Base-by-base conservation (phyloP, 2,888 invertebrate species). In the Leucophora obtusa region DNA sequence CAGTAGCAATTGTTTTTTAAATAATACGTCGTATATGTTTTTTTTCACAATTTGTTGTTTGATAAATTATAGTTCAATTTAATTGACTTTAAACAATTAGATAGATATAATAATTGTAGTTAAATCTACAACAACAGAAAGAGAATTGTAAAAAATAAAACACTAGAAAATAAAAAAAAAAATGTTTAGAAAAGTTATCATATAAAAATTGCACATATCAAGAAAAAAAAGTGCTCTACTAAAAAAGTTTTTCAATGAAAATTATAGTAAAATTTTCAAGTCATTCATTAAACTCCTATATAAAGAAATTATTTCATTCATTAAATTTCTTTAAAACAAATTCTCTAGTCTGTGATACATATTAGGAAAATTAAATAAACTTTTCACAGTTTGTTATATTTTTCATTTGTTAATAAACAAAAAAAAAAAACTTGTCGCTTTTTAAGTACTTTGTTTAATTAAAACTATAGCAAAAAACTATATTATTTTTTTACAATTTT, bases 51-150 rank as follows among this genome's bases (percentile, higher is more conserved):
- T 28, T 51, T 65, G 15, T 69, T 59, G 38, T 73, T 81, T 77
- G 69, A 77, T 81, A 81, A 81, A 77, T 81, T 81, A 77, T 70
- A 77, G 81, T 81, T 81, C 81, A 81, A 81, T 81, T 81, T 73
- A 81, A 77, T 81, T 81, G 81, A 81, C 81, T 81, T 56, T 35
- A 60, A 58, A 76, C 77, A 81, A 81, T 81, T 81, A 73, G 38
- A 38, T 69, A 59, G 47, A 50, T 69, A 59, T 58, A 72, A 62
- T 58, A 38, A 77, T 51, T 38, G 35, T 35, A 72, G 72, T 63
- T 53, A 65, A 65, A 24, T 9, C 15, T 10, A 17, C 38, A 66
- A 21, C 24, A 43, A 66, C 33, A 47, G 54, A 56, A 50, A 50
- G 21, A 50, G 2, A 11, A 28, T 28, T 28, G 24, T 24, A 38